A percentile compares a stretch with the other conserved stretches of the same genome.
Evolutionary conservation across 2,888 invertebrate genomes (phyloP).

Genomic region (Rotaria socialis): DNA sequence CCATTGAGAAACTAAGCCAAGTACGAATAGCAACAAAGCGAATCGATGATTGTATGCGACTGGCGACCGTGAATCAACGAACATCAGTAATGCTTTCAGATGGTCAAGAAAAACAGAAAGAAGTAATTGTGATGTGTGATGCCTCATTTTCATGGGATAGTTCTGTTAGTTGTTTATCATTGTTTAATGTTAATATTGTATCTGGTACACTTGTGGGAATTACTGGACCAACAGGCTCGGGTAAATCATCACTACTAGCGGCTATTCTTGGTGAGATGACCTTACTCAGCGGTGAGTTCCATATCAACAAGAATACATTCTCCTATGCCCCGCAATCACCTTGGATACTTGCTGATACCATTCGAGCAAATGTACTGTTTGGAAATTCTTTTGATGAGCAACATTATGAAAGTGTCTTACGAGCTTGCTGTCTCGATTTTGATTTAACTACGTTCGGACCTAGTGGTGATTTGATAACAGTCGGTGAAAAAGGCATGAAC

Average conservation of each 20-base stretch:
- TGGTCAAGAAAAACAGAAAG: too few species aligned
- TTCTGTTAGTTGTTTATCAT: too few species aligned
- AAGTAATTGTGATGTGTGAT: too few species aligned
- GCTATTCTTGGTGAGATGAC: constrained; percentile 86
- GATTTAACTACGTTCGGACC: constrained; percentile 63
- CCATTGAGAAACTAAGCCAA: too few species aligned
- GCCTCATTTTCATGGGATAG: too few species aligned
- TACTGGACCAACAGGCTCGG: constrained; percentile 62
- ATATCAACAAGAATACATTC: constrained; percentile 51
- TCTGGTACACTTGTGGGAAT: constrained; percentile 47
- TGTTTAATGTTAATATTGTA: too few species aligned
- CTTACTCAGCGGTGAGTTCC: constrained; percentile 41
- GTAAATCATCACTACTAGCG: constrained; percentile 71
- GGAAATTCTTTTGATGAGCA: constrained; percentile 56
- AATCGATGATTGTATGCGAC: too few species aligned
- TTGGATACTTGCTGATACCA: constrained; percentile 57
- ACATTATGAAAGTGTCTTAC: constrained; percentile 52
- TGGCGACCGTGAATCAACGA: too few species aligned
- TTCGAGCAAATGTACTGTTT: constrained; percentile 62
- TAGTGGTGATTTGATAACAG: constrained; percentile 63
- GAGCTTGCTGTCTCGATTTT: constrained; percentile 59
- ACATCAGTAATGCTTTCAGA: too few species aligned
- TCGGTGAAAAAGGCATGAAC: constrained; percentile 64
- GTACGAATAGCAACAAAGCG: too few species aligned
- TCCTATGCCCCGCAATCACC: constrained; percentile 61